Base-by-base conservation (phyloP, 2,888 invertebrate species). In the Lapara coniferarum region DNA sequence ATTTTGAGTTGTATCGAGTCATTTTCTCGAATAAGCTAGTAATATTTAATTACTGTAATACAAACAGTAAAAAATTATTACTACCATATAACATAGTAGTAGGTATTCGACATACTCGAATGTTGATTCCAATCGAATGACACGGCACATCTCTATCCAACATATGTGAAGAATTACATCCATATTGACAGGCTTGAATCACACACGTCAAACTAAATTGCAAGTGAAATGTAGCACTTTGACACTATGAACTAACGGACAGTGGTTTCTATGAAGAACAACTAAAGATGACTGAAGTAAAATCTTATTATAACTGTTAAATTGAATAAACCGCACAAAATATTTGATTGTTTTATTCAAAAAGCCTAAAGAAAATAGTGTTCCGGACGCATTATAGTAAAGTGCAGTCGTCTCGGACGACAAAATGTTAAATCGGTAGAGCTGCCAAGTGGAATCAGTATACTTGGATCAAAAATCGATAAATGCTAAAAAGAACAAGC, bases 261-360 rank as follows among this genome's bases (percentile, higher is more conserved):
- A 75, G 77, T 74, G 77, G 81, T 81, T 80, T 77, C 77, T 81
- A 78, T 79, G 76, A 71, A 77, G 72, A 79, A 79, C 76, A 82
- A 85, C 86, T 89, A 86, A 91, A 85, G 87, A 90, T 90, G 93
- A 93, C 93, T 93, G 93, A 93, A 86, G 89, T 92, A 90, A 93
- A 91, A 89, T 87, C 89, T 87, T 90, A 89, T 86, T 86, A 90
- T 87, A 85, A 92, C 91, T 93, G 93, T 93, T 93, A 92, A 90
- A 91, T 89, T 92, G 85, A 93, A 91, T 93, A 93, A 93, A 93
- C 87, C 87, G 93, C 93, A 93, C 93, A 93, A 93, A 93, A 92
- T 89, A 89, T 76, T 69, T 4, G 8, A 10, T 75, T 75, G 82
- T 89, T 89, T 90, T 76, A 85, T 88, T n/a, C n/a, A n/a, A n/a